Conservation (phyloP, 1,140 invertebrate genomes). For the Portunus trituberculatus region DNA sequence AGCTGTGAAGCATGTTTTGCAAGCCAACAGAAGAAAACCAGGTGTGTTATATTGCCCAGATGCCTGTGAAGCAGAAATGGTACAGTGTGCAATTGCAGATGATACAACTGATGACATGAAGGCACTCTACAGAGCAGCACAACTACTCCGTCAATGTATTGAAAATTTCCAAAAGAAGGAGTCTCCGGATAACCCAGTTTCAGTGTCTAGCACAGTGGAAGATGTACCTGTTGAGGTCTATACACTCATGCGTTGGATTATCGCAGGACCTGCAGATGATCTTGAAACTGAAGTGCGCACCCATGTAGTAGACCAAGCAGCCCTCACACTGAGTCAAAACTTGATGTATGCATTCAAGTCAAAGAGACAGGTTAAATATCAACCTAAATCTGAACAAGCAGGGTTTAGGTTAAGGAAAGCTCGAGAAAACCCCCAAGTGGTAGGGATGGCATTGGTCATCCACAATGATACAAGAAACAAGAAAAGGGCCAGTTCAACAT, state of each 20-base stretch:
- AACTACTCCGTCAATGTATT: conserved; percentile 37
- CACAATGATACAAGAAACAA: conserved; percentile 53
- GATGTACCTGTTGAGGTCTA: conserved; percentile 52
- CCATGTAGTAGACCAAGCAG: conserved; percentile 25
- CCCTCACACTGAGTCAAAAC: conserved; percentile 55
- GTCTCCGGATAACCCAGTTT: conserved; percentile 22
- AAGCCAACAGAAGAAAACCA: conserved; percentile 37
- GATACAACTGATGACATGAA: conserved; percentile 24
- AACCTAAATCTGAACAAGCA: neutral
- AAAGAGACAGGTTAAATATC: conserved; percentile 36
- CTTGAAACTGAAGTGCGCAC: conserved; percentile 49
- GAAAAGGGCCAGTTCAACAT: conserved; percentile 72
- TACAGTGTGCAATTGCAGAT: conserved; percentile 8
- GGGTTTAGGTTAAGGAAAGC: neutral
- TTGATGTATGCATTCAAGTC: conserved; percentile 55
- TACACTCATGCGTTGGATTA: conserved; percentile 52
- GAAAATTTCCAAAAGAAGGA: conserved; percentile 35
- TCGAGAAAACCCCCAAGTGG: conserved; percentile 44
- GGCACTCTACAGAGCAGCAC: conserved; percentile 44
- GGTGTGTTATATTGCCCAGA: neutral
- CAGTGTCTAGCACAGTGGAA: conserved; percentile 49
- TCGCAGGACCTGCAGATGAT: conserved; percentile 33
- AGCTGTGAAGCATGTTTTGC: conserved; percentile 31
- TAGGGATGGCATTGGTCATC: conserved; percentile 33
- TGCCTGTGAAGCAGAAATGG: conserved; percentile 36